These are phyloP conservation scores for Diadophis punctatus DNA, from an alignment of 2,113 vertebrate genomes.

Conservation along the genomic window DNA sequence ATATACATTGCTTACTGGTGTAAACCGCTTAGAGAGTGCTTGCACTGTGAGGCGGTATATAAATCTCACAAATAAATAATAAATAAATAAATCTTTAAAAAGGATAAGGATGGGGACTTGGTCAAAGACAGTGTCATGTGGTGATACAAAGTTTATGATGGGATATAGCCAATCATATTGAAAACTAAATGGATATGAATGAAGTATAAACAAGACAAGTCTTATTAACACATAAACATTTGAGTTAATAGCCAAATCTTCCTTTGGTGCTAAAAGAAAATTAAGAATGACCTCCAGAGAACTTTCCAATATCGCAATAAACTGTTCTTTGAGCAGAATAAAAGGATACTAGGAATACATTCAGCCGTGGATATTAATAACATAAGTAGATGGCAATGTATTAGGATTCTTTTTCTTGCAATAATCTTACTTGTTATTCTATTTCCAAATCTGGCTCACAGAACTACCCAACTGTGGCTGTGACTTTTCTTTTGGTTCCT, in stretches of 20 bases:
- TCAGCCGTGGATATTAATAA: neutral
- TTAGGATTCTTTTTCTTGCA: constrained; percentile 8
- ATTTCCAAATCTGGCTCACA: constrained; percentile 18
- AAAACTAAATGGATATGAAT: neutral
- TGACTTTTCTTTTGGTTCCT: constrained; percentile 51
- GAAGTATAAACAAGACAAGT: neutral
- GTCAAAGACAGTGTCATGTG: neutral
- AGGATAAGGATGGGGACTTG: neutral
- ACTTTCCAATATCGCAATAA: neutral
- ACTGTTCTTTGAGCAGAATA: neutral
- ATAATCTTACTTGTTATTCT: constrained; percentile 11
- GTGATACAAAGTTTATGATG: neutral
- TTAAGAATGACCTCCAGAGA: neutral
- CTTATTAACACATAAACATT: neutral
- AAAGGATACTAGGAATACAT: neutral
- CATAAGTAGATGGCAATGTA: neutral
- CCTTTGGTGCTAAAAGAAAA: neutral
- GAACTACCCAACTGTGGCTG: neutral
- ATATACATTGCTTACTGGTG: no score
- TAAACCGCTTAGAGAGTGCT: no score
- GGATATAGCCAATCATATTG: neutral
- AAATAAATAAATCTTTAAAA: no score
- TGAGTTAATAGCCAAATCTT: neutral
- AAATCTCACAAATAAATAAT: no score
- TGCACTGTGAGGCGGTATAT: no score